Conservation (phyloP, 1,140 invertebrate species). For the Nilaparvata lugens region DNA sequence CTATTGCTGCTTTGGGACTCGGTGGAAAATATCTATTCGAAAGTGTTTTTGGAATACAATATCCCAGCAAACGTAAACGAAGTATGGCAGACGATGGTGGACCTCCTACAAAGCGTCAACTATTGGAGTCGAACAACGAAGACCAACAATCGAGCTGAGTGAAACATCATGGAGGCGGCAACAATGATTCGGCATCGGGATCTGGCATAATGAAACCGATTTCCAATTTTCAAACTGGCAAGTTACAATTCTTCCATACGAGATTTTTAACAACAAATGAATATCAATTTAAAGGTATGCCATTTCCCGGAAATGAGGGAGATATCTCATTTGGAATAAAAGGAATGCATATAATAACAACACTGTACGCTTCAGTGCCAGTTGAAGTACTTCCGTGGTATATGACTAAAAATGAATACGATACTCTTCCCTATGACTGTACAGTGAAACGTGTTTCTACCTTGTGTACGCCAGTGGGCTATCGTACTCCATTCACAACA, state of each 20-base stretch:
- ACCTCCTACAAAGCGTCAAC: neutral
- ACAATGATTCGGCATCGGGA: neutral
- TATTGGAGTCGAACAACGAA: neutral
- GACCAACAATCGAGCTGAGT: neutral
- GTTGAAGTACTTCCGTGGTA: neutral
- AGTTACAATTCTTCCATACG: neutral
- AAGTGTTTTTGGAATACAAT: neutral
- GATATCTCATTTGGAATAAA: too few relatives aligned
- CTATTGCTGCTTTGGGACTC: neutral
- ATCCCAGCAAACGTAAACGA: neutral
- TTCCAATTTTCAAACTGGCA: neutral
- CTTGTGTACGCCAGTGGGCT: neutral
- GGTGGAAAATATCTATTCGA: neutral
- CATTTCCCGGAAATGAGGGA: neutral
- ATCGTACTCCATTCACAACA: neutral
- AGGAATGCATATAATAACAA: neutral
- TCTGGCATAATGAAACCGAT: neutral
- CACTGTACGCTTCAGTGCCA: neutral
- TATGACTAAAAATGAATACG: neutral
- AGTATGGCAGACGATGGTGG: neutral
- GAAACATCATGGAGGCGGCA: neutral
- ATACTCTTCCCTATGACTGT: neutral
- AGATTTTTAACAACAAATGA: neutral
- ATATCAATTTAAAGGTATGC: neutral
- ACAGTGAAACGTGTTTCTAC: neutral